Evolutionary conservation across 2,797 vertebrate species (phyloP), one percentile per base, ranked within the genome.

Genomic region (Acipenser transmontanus): DNA sequence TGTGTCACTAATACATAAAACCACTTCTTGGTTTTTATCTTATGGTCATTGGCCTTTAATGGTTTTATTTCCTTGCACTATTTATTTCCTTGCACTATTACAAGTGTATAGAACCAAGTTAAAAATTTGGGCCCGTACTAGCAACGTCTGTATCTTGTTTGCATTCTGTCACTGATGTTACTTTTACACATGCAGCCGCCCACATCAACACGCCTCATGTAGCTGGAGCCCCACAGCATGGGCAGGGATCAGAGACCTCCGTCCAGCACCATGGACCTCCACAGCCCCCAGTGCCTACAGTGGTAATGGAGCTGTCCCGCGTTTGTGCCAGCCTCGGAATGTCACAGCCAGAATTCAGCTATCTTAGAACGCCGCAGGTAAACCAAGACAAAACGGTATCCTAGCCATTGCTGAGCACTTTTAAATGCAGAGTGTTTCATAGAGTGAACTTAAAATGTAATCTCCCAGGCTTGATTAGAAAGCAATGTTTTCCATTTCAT

Each of bases 341-440:
- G 93, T 86, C 88, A 0, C 93, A 93, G 0, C 96, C 97, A 0
- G 95, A 98, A 62, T 98, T 96, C 80, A 93, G 90, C 77, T 92
- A 87, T 73, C 82, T 97, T 20, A 75, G 85, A 77, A 95, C 93
- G 74, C 87, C 93, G 79, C 96, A 98, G 94, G 97, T 98, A 80
- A 68, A 64, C 61, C 1, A 63, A 9, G 10, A 14, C 34, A 34
- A 34, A 34, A 34, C 34, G 4, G 34, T 34, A 34, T 34, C 34
- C 34, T 34, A 34, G 34, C 34, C 34, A 34, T 34, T 4, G 34
- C 34, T 34, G 34, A 34, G 34, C 34, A 34, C 34, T 34, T 34
- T 34, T 34, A 34, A 34, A 34, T 34, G 34, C 2, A 34, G 34
- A 34, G 34, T 34, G 34, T 17, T 17, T 17, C 0, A 34, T 34